Percentiles rank a stretch among this genome's conserved stretches.
These are phyloP conservation scores for Synanthedon formicaeformis DNA, from an alignment of 2,888 invertebrate genomes.

Conservation along the genomic window DNA sequence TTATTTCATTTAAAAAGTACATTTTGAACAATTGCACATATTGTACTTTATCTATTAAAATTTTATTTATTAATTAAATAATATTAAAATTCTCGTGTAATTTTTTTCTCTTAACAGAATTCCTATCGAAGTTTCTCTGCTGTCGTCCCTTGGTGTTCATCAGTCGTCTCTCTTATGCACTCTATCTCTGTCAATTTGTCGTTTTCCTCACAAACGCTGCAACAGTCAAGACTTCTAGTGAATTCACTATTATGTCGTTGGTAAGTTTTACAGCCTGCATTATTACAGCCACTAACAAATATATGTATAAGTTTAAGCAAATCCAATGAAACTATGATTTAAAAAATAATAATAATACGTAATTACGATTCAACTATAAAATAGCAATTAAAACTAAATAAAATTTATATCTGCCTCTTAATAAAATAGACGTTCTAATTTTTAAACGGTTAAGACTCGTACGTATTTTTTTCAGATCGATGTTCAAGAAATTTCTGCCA, in stretches of 20 bases:
- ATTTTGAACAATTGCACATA: no score
- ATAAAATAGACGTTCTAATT: no score
- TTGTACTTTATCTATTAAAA: no score
- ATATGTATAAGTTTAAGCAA: background rate
- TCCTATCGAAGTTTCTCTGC: slow-evolving; percentile 61
- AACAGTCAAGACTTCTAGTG: slow-evolving; percentile 69
- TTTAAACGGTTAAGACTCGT: no score
- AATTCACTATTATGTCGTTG: slow-evolving; percentile 68
- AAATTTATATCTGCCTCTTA: no score
- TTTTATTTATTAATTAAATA: no score
- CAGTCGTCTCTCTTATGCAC: slow-evolving; percentile 75
- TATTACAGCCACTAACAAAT: slow-evolving; percentile 1
- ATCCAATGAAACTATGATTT: no score
- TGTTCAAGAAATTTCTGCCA: slow-evolving; percentile 62
- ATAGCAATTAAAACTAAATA: no score
- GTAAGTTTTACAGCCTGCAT: slow-evolving; percentile 44
- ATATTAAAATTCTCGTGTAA: no score
- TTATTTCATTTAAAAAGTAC: no score
- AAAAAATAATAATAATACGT: no score
- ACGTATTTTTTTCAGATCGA: slow-evolving; percentile 56
- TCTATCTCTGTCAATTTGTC: slow-evolving; percentile 75
- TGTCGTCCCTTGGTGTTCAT: slow-evolving; percentile 70
- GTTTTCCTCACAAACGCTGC: slow-evolving; percentile 76
- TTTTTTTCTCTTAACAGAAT: slow-evolving; percentile 37
- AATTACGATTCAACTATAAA: background rate